Conservation (phyloP, 2,113 vertebrate species). For the Actinemys pallida region DNA sequence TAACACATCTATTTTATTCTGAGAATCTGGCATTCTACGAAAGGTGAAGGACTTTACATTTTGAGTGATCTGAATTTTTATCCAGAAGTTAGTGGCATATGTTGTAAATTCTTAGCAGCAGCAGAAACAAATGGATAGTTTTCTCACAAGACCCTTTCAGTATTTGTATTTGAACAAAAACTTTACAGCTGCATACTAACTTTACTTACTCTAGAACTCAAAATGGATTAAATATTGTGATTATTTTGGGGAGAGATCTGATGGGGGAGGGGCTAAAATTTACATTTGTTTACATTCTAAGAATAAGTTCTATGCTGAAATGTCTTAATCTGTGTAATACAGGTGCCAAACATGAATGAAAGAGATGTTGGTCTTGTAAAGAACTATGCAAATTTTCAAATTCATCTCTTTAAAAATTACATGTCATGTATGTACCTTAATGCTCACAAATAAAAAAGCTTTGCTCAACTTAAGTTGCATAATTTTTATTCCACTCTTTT, state of each 20-base stretch:
- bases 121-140: not conserved
- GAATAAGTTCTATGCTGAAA: not conserved
- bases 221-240: not conserved
- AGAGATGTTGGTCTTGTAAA: not conserved
- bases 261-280: not conserved
- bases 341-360: not conserved
- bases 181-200: not conserved
- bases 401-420: constrained; percentile 1
- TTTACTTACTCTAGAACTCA: constrained; percentile 47
- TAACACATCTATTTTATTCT: not conserved
- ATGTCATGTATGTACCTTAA: constrained; percentile 42
- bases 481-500: constrained; percentile 15
- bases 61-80: not conserved
- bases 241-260: not conserved
- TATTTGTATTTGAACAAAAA: not conserved
- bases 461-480: constrained; percentile 31
- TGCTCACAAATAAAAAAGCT: constrained; percentile 72
- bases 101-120: constrained; percentile 41
- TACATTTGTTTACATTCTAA: not conserved
- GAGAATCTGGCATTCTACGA: constrained; percentile 41
- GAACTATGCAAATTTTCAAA: constrained; percentile 54
- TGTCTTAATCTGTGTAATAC: not conserved
- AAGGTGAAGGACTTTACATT: not conserved
- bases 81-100: not conserved
- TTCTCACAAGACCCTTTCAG: not conserved